These are phyloP conservation scores for Leistus spinibarbis DNA, from an alignment of 2,888 invertebrate genomes.

Conservation along the genomic window DNA sequence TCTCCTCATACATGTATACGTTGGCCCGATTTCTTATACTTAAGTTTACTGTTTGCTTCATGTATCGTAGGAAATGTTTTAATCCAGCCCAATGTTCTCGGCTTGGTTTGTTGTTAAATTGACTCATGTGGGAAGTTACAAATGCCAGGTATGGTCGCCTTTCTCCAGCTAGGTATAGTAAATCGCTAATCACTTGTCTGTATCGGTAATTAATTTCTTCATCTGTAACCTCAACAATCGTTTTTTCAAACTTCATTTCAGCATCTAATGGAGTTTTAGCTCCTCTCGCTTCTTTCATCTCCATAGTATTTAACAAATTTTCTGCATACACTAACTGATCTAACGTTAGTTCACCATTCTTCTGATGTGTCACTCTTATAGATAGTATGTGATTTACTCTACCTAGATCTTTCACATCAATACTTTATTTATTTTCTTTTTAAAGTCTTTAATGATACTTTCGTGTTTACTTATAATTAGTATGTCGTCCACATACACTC, in stretches of 20 bases:
- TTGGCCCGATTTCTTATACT: neutral
- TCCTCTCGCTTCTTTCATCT: neutral
- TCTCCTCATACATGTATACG: constrained; percentile 2
- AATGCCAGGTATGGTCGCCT: constrained; percentile 15
- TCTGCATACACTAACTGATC: constrained; percentile 10
- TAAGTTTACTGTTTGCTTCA: constrained; percentile 1
- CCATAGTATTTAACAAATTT: constrained; percentile 2
- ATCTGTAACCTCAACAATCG: neutral
- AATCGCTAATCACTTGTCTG: constrained; percentile 7
- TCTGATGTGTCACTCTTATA: neutral
- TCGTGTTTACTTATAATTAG: neutral
- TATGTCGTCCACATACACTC: constrained; percentile 9
- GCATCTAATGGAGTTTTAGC: constrained; percentile 1
- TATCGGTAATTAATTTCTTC: neutral
- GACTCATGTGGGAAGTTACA: constrained; percentile 18
- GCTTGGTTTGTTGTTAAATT: constrained; percentile 14
- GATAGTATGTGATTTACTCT: constrained; percentile 8
- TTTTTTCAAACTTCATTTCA: neutral
- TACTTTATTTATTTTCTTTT: neutral
- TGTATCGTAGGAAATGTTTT: constrained; percentile 15
- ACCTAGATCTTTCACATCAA: constrained; percentile 7
- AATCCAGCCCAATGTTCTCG: constrained; percentile 18
- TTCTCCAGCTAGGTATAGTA: constrained; percentile 14
- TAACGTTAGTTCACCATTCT: constrained; percentile 2
- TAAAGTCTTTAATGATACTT: constrained; percentile 9